Base-by-base conservation (phyloP, 2,113 vertebrate species). In the Bos indicus region DNA sequence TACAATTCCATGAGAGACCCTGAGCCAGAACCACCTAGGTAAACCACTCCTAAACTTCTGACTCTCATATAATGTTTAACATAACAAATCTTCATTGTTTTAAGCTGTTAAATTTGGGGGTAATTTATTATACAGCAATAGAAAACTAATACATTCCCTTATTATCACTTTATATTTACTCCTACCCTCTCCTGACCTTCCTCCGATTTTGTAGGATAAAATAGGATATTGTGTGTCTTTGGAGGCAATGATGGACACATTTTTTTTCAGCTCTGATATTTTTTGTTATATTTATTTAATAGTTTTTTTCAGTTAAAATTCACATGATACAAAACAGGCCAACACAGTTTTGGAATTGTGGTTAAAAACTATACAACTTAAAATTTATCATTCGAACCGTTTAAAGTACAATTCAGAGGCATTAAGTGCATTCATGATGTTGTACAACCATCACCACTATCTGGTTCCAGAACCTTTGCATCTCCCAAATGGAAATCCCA, bases 241-340 rank as follows among this genome's bases (percentile, higher is more conserved):
- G 59, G 36, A 43, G 16, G 36, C 48, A 94, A 84, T 46, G 52
- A 86, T 4, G 6, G 13, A 85, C 16, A 46, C 14, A 7, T 36
- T 48, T 43, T 54, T 59, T 54, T 88, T 40, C 48, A 93, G 30
- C 16, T 92, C 40, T 88, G 16, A 52, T 62, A 64, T 54, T 64
- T 85, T 92, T 97, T 97, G 48, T 28, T 77, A 8, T 54, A 40
- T 90, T 96, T 80, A 84, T 88, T 43, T 82, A 82, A 90, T 3
- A 51, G 52, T 60, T 67, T 94, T 90, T 43, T 52, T 94, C 54
- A 96, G 33, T 94, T 94, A 60, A 21, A 94, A 90, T 51, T 95
- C 56, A 93, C 7, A 74, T 88, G 84, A n/a, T 30, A 88, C 56
- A 88, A 98, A 94, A 90, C 6, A 83, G 40, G 92, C 21, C n/a